Base-by-base conservation (phyloP, 2,797 vertebrate species). In the Knipowitschia caucasica region DNA sequence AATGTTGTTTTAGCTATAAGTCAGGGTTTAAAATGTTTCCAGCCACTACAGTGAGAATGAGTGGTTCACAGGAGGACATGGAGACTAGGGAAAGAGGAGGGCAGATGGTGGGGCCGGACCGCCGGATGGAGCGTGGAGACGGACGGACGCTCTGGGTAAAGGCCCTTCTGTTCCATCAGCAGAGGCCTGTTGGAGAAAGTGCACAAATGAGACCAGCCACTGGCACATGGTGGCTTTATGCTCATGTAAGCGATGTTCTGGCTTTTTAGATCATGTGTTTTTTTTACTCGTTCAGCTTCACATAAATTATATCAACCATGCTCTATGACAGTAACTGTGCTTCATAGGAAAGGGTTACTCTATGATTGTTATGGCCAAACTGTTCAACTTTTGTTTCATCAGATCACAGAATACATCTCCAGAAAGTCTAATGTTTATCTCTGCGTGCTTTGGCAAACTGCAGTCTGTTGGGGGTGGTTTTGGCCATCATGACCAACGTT, bases 131-230 rank as follows among this genome's bases (percentile, higher is more conserved):
- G 67, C 71, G 77, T 5, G 25, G 59, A 64, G 65, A 73, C 53
- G 39, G 69, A 45, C 44, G 69, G 69, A 71, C 39, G 67, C 35
- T 23, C 69, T 80, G 71, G 76, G 73, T n/a, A 63, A 53, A 81
- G 64, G 55, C 75, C 76, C 72, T 67, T 61, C 60, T 77, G 73
- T 67, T 75, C 73, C 77, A 82, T 89, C 85, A 90, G 75, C 87
- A 89, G 76, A 90, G 86, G 72, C 88, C 88, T 90, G 82, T 74
- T 65, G 61, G 68, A 76, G 52, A 35, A 58, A 76, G 51, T 72
- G 50, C n/a, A 44, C 55, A 57, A 73, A 75, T 80, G 71, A 85
- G 77, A 75, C 69, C 75, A 77, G 61, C 73, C 69, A 76, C 43
- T 47, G 50, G 56, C 63, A 44, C 63, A 42, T 64, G 46, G 34